phyloP scores from a whole-genome alignment of 2,797 vertebrate genomes.

The Myiotriccus ornatus region DNA sequence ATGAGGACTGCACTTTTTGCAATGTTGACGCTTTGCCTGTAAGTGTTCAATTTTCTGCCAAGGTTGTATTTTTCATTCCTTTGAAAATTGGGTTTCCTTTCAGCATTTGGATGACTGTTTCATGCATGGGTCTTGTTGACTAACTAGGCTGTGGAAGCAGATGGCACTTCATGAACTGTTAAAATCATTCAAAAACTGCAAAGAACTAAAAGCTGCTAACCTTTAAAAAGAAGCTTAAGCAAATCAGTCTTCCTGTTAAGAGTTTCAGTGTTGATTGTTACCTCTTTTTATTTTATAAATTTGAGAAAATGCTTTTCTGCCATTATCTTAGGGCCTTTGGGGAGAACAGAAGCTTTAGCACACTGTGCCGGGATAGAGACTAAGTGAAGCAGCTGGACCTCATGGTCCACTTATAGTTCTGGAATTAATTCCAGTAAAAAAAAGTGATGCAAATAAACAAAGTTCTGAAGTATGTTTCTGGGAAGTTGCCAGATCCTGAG shows the following conservation, averaged over 20 bases:
- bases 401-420: background rate
- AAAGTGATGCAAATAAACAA: background rate
- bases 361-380: background rate
- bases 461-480: background rate
- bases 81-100: background rate
- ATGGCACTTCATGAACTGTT: background rate
- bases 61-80: background rate
- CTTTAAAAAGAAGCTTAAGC: background rate
- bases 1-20: background rate
- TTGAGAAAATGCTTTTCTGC: background rate
- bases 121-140: background rate
- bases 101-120: background rate
- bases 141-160: background rate
- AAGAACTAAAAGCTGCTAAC: background rate
- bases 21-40: background rate
- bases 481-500: background rate
- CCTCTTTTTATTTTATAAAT: background rate
- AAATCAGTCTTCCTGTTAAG: background rate
- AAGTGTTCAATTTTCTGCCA: background rate
- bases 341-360: background rate
- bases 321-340: background rate
- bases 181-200: background rate
- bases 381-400: background rate
- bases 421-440: background rate
- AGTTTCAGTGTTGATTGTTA: background rate